Evolutionary conservation across 2,113 vertebrate genomes (phyloP).

Genomic region (Hippocampus guttulatus): DNA sequence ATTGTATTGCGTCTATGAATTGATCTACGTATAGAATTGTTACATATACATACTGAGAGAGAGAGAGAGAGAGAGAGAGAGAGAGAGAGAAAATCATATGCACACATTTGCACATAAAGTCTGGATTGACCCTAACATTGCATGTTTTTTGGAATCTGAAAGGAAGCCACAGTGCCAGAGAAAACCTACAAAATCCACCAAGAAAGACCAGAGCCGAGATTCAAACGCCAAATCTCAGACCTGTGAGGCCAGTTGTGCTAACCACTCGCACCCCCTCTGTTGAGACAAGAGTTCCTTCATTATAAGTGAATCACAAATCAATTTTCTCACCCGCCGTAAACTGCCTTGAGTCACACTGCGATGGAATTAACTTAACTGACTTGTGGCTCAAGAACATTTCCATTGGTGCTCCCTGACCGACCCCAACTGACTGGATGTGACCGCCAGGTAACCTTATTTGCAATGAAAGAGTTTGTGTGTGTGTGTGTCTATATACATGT

Average conservation of each 20-base stretch:
- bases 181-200: neutral
- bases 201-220: neutral
- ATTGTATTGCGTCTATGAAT: no score
- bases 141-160: no score
- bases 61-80: no score
- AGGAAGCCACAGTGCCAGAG: no score
- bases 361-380: conserved; percentile 16
- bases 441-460: conserved; percentile 11
- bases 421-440: conserved; percentile 33
- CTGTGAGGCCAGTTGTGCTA: neutral
- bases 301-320: neutral
- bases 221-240: neutral
- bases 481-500: neutral
- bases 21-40: no score
- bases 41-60: no score
- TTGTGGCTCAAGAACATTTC: conserved; percentile 15
- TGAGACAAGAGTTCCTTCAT: neutral
- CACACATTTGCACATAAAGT: no score
- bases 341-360: conserved; percentile 32
- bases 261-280: neutral
- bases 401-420: conserved; percentile 16
- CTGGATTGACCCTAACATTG: no score
- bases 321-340: neutral
- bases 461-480: neutral
- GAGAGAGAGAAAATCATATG: no score